phyloP scores from a whole-genome alignment of 2,888 invertebrate species.

The Drosophila melanocephala region DNA sequence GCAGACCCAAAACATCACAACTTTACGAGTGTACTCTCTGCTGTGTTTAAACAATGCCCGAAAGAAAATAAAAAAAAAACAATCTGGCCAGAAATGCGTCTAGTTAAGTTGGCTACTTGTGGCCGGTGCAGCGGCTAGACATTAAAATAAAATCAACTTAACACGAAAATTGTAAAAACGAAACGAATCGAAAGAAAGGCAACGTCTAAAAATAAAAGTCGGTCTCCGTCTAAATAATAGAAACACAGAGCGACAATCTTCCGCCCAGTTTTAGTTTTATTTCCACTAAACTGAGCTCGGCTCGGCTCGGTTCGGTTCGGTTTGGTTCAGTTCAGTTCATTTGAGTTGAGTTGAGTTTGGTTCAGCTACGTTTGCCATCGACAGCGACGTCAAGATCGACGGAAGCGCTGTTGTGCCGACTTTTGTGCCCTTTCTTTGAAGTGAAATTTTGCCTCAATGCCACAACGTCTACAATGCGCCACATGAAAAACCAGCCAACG shows the following conservation, averaged over 20 bases:
- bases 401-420: slow-evolving; percentile 35
- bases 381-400: slow-evolving; percentile 18
- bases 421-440: slow-evolving; percentile 69
- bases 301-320: slow-evolving; percentile 17
- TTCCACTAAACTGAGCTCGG: slow-evolving; percentile 19
- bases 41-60: slow-evolving; percentile 16
- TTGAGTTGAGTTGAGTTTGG: slow-evolving; percentile 14
- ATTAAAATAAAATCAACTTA: slow-evolving; percentile 76
- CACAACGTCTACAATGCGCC: slow-evolving; percentile 60
- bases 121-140: slow-evolving; percentile 32
- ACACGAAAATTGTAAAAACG: slow-evolving; percentile 49
- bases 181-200: slow-evolving; percentile 55
- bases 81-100: slow-evolving; percentile 30
- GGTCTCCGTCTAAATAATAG: slow-evolving; percentile 37
- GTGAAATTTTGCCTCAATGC: slow-evolving; percentile 73
- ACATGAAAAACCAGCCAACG: slow-evolving; percentile 26
- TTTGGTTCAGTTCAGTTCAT: slow-evolving; percentile 16
- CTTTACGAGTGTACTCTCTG: slow-evolving; percentile 12
- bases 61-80: not conserved
- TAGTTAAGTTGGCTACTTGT: slow-evolving; percentile 31
- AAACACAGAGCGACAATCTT: slow-evolving; percentile 24
- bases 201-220: slow-evolving; percentile 46
- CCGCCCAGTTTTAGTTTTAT: slow-evolving; percentile 33
- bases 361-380: slow-evolving; percentile 14
- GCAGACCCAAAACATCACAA: slow-evolving; percentile 23